Percentiles rank a stretch among this genome's conserved stretches.
Conservation (phyloP, 2,797 vertebrate genomes). For the Perodicticus potto region DNA sequence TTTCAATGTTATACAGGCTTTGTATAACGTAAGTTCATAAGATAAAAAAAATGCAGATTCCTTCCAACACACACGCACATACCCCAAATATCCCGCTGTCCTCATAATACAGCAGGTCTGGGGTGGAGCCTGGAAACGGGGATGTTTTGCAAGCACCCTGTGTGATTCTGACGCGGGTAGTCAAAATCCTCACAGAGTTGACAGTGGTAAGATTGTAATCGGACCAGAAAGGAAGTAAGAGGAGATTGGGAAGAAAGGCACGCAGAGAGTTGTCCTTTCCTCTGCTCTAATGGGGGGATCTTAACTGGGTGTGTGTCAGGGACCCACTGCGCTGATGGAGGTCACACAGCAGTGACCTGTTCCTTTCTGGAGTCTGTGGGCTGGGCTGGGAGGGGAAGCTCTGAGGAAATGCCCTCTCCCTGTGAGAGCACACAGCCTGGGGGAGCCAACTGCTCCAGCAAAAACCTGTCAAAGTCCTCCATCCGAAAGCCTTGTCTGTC, state of each 20-base stretch:
- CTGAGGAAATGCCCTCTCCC: not conserved
- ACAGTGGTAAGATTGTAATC: not conserved
- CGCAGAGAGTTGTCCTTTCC: not conserved
- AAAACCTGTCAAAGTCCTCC: conserved; percentile 40
- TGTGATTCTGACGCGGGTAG: not conserved
- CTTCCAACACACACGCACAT: not conserved
- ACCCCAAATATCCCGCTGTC: not conserved
- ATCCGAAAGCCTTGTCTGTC: conserved; percentile 31
- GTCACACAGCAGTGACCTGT: not conserved
- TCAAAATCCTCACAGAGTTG: not conserved
- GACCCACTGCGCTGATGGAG: not conserved
- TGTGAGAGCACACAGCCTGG: not conserved
- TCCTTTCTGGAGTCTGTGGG: not conserved
- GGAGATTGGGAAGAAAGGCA: not conserved
- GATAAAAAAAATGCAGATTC: not conserved
- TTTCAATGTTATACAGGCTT: too few relatives aligned
- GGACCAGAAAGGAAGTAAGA: not conserved
- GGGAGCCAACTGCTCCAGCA: conserved; percentile 1
- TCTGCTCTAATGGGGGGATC: not conserved
- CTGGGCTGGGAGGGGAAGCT: not conserved
- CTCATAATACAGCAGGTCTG: too few relatives aligned
- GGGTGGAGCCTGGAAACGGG: not conserved
- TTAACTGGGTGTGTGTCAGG: not conserved
- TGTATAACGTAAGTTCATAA: too few relatives aligned
- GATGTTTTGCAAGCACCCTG: not conserved